A percentile compares a stretch with the other conserved stretches of the same genome.
These are phyloP conservation scores for Solenodon paradoxus DNA, from an alignment of 2,113 vertebrate genomes.

Conservation along the genomic window DNA sequence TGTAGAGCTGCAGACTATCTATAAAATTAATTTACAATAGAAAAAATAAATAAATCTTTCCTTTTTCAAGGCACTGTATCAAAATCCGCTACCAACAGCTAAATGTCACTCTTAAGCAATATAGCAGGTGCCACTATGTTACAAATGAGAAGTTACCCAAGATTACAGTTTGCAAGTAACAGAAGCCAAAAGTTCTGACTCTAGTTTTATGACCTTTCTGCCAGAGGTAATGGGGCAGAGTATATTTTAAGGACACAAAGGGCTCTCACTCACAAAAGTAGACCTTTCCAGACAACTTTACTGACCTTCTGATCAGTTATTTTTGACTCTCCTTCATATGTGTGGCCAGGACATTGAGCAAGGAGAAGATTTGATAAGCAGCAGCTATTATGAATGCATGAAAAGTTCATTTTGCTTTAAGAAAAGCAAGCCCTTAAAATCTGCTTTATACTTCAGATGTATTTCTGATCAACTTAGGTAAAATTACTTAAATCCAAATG, in stretches of 20 bases:
- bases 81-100: not conserved
- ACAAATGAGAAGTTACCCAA: not conserved
- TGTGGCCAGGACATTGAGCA: not conserved
- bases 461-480: not conserved
- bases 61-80: not conserved
- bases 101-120: not conserved
- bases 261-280: slow-evolving; percentile 16
- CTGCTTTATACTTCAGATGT: not conserved
- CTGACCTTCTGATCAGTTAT: slow-evolving; percentile 28
- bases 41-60: not conserved
- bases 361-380: not conserved
- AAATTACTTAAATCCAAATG: not conserved
- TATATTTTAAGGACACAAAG: slow-evolving; percentile 44
- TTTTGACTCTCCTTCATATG: not conserved
- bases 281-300: not conserved
- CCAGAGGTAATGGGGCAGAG: not conserved
- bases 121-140: not conserved
- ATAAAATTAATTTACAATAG: not conserved
- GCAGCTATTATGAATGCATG: not conserved
- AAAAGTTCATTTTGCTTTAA: not conserved
- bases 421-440: not conserved
- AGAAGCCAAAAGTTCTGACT: slow-evolving; percentile 1
- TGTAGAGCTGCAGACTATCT: not conserved
- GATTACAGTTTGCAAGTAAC: not conserved
- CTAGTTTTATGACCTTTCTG: slow-evolving; percentile 31